These are phyloP conservation scores for Microcebus lehilahytsara DNA, from an alignment of 2,113 vertebrate species.

Conservation along the genomic window DNA sequence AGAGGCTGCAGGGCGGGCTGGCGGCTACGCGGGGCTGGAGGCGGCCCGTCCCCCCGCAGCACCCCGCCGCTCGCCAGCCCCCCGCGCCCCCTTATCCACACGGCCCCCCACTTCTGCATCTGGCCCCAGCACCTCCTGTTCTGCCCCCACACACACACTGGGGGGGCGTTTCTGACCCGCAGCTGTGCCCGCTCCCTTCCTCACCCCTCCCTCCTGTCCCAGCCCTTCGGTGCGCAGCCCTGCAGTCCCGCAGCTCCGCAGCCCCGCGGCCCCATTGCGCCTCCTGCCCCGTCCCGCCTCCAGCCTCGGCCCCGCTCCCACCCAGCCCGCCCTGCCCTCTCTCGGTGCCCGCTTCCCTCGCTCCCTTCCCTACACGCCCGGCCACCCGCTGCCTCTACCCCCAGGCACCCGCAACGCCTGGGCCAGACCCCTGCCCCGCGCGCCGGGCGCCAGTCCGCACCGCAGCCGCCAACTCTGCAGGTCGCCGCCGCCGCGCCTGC, in stretches of 20 bases:
- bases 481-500: background rate
- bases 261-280: background rate
- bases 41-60: slow-evolving; percentile 28
- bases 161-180: background rate
- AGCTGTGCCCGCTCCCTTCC: background rate
- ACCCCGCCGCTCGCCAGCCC: background rate
- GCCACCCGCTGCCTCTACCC: background rate
- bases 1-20: slow-evolving; percentile 67
- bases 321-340: background rate
- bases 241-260: background rate
- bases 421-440: background rate
- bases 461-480: background rate
- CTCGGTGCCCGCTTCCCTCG: background rate
- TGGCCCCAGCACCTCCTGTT: background rate
- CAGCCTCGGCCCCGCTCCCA: no score
- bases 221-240: background rate
- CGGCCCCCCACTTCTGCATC: background rate
- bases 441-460: background rate
- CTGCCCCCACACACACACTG: no score
- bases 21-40: slow-evolving; percentile 58
- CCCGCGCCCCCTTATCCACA: background rate
- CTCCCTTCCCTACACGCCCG: background rate
- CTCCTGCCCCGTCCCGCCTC: no score
- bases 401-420: no score
- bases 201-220: no score